Evolutionary conservation across 2,113 vertebrate species (phyloP), one percentile per base, ranked within the genome.

Genomic region (Trochalopteron elliotii): DNA sequence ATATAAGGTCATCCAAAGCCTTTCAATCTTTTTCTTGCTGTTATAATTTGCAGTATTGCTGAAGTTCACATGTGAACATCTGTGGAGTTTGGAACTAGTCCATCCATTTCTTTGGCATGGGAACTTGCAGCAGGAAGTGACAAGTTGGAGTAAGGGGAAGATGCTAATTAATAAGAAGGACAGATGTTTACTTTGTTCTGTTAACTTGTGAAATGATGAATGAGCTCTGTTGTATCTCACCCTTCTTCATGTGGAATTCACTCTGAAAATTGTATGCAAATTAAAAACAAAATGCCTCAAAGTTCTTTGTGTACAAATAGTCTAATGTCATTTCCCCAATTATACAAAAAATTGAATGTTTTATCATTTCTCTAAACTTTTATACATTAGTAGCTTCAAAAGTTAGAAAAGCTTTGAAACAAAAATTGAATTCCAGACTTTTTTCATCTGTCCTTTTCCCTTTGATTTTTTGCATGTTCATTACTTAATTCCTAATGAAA

Each of bases 271-370:
- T 96, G 84, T 96, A 96, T 97, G 79, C 90, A 96, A 96, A 97
- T 96, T 96, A 96, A 97, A 97, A 95, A 53, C 88, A 81, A 97
- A 97, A 96, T 96, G 93, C 79, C 60, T 97, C 79, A 88, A 96
- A 80, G 24, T 67, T 86, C 25, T 65, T 79, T 74, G 90, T 93
- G 95, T 95, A 90, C 87, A 75, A 88, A 81, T 68, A 92, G 59
- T 94, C n/a, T 60, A 53, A 31, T 78, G 76, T 81, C 56, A n/a
- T 92, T 92, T 96, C 61, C 23, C 13, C 16, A 53, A 7, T 35
- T 78, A 10, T 45, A 84, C 37, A 56, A 42, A 86, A 82, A 78
- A 60, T 47, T 16, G 25, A 84, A 23, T 17, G 5, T 39, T 72
- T 74, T 47, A n/a, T 52, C 5, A 8, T 60, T 87, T 64, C 7